Conservation (phyloP, 2,113 vertebrate genomes). For the Oryctolagus cuniculus region DNA sequence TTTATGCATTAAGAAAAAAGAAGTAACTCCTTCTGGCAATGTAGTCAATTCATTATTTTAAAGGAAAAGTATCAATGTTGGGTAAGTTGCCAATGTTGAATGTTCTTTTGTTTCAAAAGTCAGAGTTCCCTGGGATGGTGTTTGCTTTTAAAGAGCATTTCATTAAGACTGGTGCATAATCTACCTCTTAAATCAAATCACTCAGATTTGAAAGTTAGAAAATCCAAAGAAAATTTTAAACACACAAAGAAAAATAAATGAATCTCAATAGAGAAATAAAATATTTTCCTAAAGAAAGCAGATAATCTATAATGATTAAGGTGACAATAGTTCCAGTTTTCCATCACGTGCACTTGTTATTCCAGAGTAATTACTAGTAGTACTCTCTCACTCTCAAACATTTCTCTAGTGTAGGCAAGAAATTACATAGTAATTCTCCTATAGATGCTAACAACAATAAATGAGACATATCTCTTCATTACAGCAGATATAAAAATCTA, state of each 20-base stretch:
- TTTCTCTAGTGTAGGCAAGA: background rate
- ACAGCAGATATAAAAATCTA: background rate
- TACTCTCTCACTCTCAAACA: background rate
- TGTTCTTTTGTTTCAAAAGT: constrained; percentile 19
- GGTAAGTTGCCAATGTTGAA: background rate
- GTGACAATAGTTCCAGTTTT: background rate
- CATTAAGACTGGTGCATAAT: background rate
- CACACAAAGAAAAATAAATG: constrained; percentile 23
- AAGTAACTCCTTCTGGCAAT: background rate
- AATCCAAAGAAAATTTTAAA: constrained; percentile 37
- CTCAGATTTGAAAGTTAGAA: background rate
- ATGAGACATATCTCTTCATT: background rate
- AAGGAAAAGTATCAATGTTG: background rate
- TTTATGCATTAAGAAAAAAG: background rate
- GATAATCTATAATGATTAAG: background rate
- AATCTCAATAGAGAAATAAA: constrained; percentile 20
- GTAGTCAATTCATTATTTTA: background rate
- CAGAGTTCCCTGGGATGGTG: background rate
- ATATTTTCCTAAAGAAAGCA: background rate
- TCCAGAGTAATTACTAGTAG: background rate
- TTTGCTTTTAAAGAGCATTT: constrained; percentile 41
- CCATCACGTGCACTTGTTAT: background rate
- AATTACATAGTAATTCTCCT: background rate
- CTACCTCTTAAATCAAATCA: background rate
- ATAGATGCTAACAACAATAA: background rate